Evolutionary conservation across 2,888 invertebrate species (phyloP).

Genomic region (Pterostichus madidus): DNA sequence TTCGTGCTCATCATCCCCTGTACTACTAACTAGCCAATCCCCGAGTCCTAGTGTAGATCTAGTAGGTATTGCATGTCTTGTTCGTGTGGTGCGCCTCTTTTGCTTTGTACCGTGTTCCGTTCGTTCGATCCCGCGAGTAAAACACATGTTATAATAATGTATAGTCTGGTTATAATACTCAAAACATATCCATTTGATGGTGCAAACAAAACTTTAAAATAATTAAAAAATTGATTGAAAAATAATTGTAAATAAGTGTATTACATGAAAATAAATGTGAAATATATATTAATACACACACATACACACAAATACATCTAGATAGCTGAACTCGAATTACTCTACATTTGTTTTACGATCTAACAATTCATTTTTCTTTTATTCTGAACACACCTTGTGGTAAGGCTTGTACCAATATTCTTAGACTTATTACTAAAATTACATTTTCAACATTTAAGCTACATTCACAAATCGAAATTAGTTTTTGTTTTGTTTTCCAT

Average conservation of each 20-base stretch:
- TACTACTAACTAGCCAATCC: neutral
- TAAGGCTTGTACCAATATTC: conserved; percentile 39
- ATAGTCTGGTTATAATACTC: conserved; percentile 71
- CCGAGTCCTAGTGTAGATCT: no score
- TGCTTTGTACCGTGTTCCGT: conserved; percentile 13
- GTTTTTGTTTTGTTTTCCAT: no score
- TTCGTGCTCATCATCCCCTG: conserved; percentile 33
- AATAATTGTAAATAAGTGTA: conserved; percentile 61
- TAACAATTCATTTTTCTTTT: neutral
- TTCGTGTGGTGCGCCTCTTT: conserved; percentile 38
- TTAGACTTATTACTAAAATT: neutral
- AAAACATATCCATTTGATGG: conserved; percentile 77
- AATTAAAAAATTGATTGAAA: conserved; percentile 68
- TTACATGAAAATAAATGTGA: conserved; percentile 62
- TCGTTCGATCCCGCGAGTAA: conserved; percentile 35
- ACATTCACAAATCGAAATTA: no score
- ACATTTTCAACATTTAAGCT: conserved; percentile 40
- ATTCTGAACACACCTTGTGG: conserved; percentile 12
- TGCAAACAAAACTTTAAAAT: conserved; percentile 74
- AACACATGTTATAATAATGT: conserved; percentile 51
- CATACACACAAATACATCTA: conserved; percentile 39
- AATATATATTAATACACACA: conserved; percentile 54
- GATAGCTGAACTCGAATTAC: neutral
- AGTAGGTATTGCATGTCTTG: conserved; percentile 11
- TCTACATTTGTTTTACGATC: neutral